Evolutionary conservation across 2,797 vertebrate genomes (phyloP), one percentile per base, ranked within the genome.

Genomic region (Eulemur coronatus): DNA sequence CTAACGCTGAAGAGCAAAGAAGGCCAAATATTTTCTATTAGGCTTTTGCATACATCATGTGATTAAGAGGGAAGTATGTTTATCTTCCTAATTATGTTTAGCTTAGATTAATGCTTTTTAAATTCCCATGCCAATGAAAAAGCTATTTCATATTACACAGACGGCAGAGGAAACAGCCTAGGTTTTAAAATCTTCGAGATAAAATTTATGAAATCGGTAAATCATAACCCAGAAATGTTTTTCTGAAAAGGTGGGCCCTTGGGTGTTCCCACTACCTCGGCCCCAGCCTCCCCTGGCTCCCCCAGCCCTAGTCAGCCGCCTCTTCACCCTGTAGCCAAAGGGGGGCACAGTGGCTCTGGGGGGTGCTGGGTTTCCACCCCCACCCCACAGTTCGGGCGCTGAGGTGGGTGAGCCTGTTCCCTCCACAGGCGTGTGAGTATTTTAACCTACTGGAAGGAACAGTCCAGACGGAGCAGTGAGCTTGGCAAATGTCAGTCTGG

Each of bases 71-170:
- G 59, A 84, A 94, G 28, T 84, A 63, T 93, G 89, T 72, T 95
- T 96, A 75, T 96, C 85, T 96, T 93, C 94, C 50, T 89, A 94
- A 96, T 93, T 89, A 94, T 76, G 65, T 69, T 89, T 95, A 94
- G 38, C 78, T 92, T 93, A 91, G 84, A 63, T 20, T 80, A 70
- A 41, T 52, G 82, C 69, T 87, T 61, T 93, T 86, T 24, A 15
- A 76, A 91, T 87, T 78, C 33, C 26, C 38, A 48, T 35, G 13
- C 33, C 67, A 72, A 24, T 17, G 59, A 67, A 38, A 89, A 88
- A 84, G 10, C 8, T 65, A 61, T 91, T 86, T 84, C 26, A 33
- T 69, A 87, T 55, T 61, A 41, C 5, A 90, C 17, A 48, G 24
- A 84, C 10, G 70, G 5, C 14, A 75, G 52, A 41, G 5, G 5